Evolutionary conservation across 2,888 invertebrate species (phyloP), one percentile per base, ranked within the genome.

Genomic region (Erebia aethiops): DNA sequence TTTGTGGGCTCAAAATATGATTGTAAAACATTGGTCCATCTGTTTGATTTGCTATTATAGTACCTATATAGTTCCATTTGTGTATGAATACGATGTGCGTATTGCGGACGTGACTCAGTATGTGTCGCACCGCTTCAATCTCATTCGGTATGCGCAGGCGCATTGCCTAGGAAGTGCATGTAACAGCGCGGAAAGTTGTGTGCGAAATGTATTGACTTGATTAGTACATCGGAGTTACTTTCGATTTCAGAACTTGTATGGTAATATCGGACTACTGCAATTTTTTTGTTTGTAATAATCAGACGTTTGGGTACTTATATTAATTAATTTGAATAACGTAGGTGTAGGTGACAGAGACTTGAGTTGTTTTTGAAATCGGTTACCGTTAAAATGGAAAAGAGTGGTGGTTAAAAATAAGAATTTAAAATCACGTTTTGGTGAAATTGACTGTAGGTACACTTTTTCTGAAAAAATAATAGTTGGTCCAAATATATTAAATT

Each of bases 131-230:
- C 86, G 84, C 51, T 60, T 14, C 49, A 67, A 85, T 85, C 83
- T 86, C 84, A 84, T 88, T 89, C 81, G 73, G 86, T 85, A 90
- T 89, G 88, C 89, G 82, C 85, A 71, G 74, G 76, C 86, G 86
- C 86, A 85, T 77, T 80, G 82, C 82, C 86, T 90, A 89, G 90
- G 89, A 90, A 90, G 84, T 88, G 87, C 89, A 81, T 84, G 82
- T 85, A 76, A 78, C 75, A 76, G 73, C 71, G 74, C 66, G 78
- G 83, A 84, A 82, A 79, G 76, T 79, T 80, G 77, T 74, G 77
- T 76, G 79, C 79, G 71, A 83, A 82, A 76, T 70, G 70, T 71
- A 63, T 75, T 78, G 73, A 71, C 67, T 67, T 35, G 74, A 71
- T 60, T 64, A 61, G 60, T 72, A 43, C 54, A 58, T 69, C 58